Percentiles rank a stretch among this genome's conserved stretches.
phyloP scores from a whole-genome alignment of 64 coral and sea anemone species.

The Dendronephthya gigantea region DNA sequence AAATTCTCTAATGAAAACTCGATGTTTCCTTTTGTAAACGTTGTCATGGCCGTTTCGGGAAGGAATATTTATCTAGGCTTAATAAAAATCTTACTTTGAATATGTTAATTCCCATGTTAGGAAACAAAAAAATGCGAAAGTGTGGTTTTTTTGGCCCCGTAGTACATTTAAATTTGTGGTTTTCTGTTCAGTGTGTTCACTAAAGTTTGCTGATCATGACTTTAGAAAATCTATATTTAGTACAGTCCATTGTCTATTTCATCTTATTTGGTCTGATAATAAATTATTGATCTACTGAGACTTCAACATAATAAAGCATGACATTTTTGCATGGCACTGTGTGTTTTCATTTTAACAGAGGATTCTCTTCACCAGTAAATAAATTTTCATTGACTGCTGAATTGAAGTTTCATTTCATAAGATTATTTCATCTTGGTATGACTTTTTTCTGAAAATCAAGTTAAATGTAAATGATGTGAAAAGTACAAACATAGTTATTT shows the following conservation, averaged over 20 bases:
- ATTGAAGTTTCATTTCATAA: background rate
- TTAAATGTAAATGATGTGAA: background rate
- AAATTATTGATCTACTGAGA: background rate
- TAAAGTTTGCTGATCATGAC: background rate
- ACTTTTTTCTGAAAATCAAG: background rate
- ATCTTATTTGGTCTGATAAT: slow-evolving; percentile 2
- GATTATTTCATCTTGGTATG: background rate
- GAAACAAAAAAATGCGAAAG: no score
- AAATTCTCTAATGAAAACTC: background rate
- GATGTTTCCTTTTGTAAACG: background rate
- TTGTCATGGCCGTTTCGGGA: background rate
- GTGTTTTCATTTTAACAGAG: background rate
- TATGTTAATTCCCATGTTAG: background rate
- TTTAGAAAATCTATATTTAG: slow-evolving; percentile 1
- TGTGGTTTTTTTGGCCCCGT: background rate
- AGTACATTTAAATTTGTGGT: background rate
- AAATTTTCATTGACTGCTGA: background rate
- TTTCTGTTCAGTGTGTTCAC: background rate
- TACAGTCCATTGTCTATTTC: background rate
- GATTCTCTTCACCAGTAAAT: background rate
- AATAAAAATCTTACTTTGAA: background rate
- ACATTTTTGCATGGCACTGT: background rate
- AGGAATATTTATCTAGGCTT: background rate
- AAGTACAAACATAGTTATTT: background rate
- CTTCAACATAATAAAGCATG: background rate